Percentiles rank a stretch among this genome's conserved stretches.
Conservation (phyloP, 1,140 invertebrate genomes). For the Listronotus bonariensis region DNA sequence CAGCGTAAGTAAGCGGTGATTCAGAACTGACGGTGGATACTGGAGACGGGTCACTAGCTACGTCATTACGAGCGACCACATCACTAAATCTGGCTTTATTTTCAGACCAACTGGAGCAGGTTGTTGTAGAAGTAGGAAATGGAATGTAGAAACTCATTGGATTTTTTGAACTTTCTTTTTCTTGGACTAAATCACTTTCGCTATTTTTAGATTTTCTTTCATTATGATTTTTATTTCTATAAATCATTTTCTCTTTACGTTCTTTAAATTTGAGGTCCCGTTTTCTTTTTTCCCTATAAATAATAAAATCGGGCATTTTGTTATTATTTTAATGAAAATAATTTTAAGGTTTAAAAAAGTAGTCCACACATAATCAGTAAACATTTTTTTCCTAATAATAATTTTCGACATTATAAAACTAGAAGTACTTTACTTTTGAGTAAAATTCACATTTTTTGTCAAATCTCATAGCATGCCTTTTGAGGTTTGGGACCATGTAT, state of each 20-base stretch:
- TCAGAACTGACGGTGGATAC: constrained; percentile 9
- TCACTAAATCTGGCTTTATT: constrained; percentile 64
- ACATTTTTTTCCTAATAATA: too few relatives aligned
- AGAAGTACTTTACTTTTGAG: too few relatives aligned
- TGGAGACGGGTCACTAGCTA: constrained; percentile 13
- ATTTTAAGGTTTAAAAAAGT: too few relatives aligned
- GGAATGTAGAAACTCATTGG: constrained; percentile 20
- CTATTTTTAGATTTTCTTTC: constrained; percentile 24
- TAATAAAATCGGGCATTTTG: background rate
- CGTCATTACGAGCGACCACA: constrained; percentile 59
- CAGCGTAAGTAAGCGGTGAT: constrained; percentile 4
- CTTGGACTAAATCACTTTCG: background rate
- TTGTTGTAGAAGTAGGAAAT: constrained; percentile 32
- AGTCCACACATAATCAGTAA: too few relatives aligned
- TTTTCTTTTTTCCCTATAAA: constrained; percentile 19
- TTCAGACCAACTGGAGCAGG: constrained; percentile 59
- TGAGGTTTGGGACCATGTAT: too few relatives aligned
- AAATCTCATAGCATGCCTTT: too few relatives aligned
- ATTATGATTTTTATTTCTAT: constrained; percentile 22
- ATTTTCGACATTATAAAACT: too few relatives aligned
- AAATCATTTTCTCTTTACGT: constrained; percentile 51
- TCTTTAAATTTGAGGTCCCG: constrained; percentile 44
- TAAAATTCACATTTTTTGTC: too few relatives aligned
- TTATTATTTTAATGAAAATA: background rate
- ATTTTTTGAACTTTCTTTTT: constrained; percentile 26